Conservation (phyloP, 2,113 vertebrate species). For the Smithornis capensis region DNA sequence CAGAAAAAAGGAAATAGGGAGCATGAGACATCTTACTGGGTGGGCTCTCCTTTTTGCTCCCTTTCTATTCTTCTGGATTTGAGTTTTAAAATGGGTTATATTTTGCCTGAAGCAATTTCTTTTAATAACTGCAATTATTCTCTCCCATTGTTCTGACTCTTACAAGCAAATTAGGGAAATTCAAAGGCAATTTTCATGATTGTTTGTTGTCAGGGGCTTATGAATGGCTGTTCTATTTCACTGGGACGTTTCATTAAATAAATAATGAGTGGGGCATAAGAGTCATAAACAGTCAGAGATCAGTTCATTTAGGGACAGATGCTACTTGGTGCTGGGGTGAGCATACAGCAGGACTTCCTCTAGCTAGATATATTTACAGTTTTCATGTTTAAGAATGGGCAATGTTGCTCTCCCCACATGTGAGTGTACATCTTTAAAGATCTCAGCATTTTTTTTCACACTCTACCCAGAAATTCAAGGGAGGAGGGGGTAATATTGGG, state of each 20-base stretch:
- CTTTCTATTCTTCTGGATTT: slow-evolving; percentile 34
- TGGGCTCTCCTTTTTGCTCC: slow-evolving; percentile 12
- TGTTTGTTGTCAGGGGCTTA: slow-evolving; percentile 56
- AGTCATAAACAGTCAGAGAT: neutral
- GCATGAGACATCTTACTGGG: neutral
- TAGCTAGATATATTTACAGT: neutral
- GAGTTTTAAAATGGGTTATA: slow-evolving; percentile 41
- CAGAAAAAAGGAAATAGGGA: slow-evolving; percentile 1
- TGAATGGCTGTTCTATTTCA: slow-evolving; percentile 47
- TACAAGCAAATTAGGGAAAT: slow-evolving; percentile 59
- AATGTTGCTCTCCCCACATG: neutral
- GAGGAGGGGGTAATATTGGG: neutral
- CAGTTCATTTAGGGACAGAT: neutral
- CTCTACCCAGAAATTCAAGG: neutral
- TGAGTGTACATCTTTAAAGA: neutral
- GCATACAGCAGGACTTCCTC: neutral
- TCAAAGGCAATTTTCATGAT: slow-evolving; percentile 63
- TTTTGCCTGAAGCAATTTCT: slow-evolving; percentile 60
- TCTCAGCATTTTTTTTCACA: neutral
- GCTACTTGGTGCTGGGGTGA: neutral
- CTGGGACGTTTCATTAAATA: slow-evolving; percentile 2
- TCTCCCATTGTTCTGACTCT: slow-evolving; percentile 52
- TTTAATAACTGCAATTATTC: slow-evolving; percentile 66
- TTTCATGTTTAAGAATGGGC: neutral
- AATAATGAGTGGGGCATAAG: neutral